Base-by-base conservation (phyloP, 2,113 vertebrate genomes). In the Plestiodon gilberti region DNA sequence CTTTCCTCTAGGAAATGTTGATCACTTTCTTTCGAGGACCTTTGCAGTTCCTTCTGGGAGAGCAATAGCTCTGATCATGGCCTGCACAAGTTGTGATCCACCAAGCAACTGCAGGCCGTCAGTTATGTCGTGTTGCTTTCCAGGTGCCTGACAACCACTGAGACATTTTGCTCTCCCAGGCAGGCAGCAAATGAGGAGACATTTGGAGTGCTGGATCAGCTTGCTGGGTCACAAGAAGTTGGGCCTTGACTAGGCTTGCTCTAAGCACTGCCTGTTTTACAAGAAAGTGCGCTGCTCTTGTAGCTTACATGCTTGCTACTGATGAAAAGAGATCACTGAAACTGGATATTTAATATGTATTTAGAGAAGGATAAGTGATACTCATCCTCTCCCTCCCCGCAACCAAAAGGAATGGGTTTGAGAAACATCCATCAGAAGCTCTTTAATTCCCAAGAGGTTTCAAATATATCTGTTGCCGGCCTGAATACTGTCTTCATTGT, bases 401-500 rank as follows among this genome's bases (percentile, higher is more conserved):
- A 40, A n/a, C 33, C 55, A 64, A 25, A 25, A n/a, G 25, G 33
- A 9, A 89, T 35, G 2, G 82, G 33, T 43, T 35, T 79, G 75
- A 85, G 48, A 17, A 90, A 87, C n/a, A 65, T 3, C 17, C 40
- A 78, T 75, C 70, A 85, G 48, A 59, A 93, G 81, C 28, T 90
- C 11, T 55, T 86, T 9, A 79, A 67, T 85, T 57, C 80, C 82
- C 22, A 86, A 69, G n/a, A 89, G 8, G 82, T 90, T 93, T 90
- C 79, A 92, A 89, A 85, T 74, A 28, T 88, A 86, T 86, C 87
- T 18, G 67, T 88, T 89, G 64, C 89, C 38, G 87, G 64, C 20
- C 67, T 1, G 1, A 88, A 91, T 82, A 77, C 15, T 38, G 90
- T 88, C 81, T 85, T 20, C 20, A 71, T 90, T 88, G 86, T 84